phyloP scores from a whole-genome alignment of 2,888 invertebrate species.

The Pemphredon lugubris region DNA sequence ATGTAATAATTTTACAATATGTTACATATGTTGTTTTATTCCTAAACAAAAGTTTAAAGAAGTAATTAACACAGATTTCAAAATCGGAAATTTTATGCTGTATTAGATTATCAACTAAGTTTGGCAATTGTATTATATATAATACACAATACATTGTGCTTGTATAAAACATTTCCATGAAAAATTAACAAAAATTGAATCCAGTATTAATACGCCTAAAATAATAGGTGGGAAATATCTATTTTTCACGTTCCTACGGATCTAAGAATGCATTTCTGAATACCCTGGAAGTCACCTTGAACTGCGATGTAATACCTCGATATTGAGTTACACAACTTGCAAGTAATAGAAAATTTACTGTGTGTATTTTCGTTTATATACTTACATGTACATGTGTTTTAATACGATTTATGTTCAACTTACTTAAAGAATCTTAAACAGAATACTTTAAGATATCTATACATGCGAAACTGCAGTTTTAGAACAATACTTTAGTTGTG shows the following conservation, averaged over 20 bases:
- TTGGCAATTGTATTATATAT: no score
- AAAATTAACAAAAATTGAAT: no score
- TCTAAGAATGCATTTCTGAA: conserved; percentile 57
- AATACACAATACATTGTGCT: conserved; percentile 1
- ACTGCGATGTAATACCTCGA: conserved; percentile 11
- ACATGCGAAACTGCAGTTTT: no score
- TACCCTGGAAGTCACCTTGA: conserved; percentile 48
- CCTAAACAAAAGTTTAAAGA: no score
- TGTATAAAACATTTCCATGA: neutral
- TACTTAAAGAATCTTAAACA: no score
- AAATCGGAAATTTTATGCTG: no score
- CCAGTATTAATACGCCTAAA: no score
- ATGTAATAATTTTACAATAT: conserved; percentile 1
- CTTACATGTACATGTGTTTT: no score
- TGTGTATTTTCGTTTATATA: neutral
- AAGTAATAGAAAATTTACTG: neutral
- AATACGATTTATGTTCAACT: no score
- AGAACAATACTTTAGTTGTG: no score
- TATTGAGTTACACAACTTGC: neutral
- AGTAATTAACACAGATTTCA: no score
- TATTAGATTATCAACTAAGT: neutral
- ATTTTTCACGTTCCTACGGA: conserved; percentile 17
- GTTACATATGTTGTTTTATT: conserved; percentile 20
- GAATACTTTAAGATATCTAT: no score
- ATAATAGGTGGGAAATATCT: conserved; percentile 16